Base-by-base conservation (phyloP, 23 tunicate genomes). In the Corella eumyota region DNA sequence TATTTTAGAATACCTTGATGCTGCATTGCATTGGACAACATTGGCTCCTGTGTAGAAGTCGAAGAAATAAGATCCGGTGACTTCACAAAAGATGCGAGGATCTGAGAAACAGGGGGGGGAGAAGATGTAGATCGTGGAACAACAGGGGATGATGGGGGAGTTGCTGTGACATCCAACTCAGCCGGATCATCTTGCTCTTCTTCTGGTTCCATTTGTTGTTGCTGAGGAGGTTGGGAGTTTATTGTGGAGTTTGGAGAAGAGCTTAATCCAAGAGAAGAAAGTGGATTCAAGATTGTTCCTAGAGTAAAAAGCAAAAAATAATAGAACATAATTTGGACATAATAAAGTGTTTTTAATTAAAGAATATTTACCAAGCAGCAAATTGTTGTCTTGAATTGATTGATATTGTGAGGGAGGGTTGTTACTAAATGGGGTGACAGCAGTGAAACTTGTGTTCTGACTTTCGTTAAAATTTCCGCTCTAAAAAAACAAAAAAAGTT, bases 1-100 rank as follows among this genome's bases (percentile, higher is more conserved):
- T n/a, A n/a, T n/a, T n/a, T n/a, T n/a, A n/a, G n/a, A n/a, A n/a
- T n/a, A n/a, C n/a, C n/a, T n/a, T n/a, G n/a, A n/a, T n/a, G n/a
- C n/a, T n/a, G n/a, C n/a, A n/a, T n/a, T n/a, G n/a, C n/a, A n/a
- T n/a, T n/a, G n/a, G n/a, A n/a, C n/a, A n/a, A n/a, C n/a, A n/a
- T n/a, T n/a, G n/a, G n/a, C 48, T 40, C 48, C 45, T 78, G 61
- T 36, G 77, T 57, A 1, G 94, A 69, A 26, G 94, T 70, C 32
- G 94, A 84, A 29, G 94, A 69, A 30, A 84, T 84, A 4, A 84
- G 68, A 36, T 84, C 94, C 2, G 94, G 94, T 11, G 94, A 84
- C 48, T 84, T 84, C 3, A 68, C 94, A 49, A 61, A 56, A 9
- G 33, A 3, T 2, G 60, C 24, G n/a, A 32, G 20, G 54, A 50